phyloP scores from a whole-genome alignment of 2,888 invertebrate genomes.

The Drosophila limbata region DNA sequence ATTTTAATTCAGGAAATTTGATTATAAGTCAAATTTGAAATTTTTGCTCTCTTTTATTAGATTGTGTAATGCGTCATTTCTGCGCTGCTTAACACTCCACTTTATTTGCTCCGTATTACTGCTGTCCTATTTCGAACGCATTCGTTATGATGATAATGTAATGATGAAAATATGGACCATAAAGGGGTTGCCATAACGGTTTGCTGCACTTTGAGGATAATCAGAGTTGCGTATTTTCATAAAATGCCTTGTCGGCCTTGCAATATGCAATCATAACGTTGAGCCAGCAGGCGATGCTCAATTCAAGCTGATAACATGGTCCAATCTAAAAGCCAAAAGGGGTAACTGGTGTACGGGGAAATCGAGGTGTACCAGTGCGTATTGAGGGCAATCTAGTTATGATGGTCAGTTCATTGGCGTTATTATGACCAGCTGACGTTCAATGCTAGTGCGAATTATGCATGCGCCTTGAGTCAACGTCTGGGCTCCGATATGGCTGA shows the following conservation, averaged over 20 bases:
- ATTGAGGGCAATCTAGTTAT: slow-evolving; percentile 42
- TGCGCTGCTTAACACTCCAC: slow-evolving; percentile 35
- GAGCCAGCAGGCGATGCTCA: slow-evolving; percentile 35
- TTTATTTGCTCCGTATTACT: neutral
- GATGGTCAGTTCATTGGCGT: slow-evolving; percentile 55
- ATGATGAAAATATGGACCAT: slow-evolving; percentile 9
- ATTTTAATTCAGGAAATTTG: too few relatives aligned
- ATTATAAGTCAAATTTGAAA: too few relatives aligned
- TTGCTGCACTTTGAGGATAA: slow-evolving; percentile 63
- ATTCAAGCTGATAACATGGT: slow-evolving; percentile 30
- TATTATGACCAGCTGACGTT: slow-evolving; percentile 62
- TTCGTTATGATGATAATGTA: slow-evolving; percentile 38
- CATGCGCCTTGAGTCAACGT: slow-evolving; percentile 64
- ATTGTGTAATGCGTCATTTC: slow-evolving; percentile 31
- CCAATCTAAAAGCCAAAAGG: neutral
- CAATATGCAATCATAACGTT: slow-evolving; percentile 53
- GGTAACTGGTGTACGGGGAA: neutral
- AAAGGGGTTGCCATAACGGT: slow-evolving; percentile 33
- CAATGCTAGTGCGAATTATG: slow-evolving; percentile 70
- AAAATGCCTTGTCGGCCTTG: slow-evolving; percentile 43
- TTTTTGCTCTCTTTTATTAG: too few relatives aligned
- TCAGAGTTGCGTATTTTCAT: slow-evolving; percentile 63
- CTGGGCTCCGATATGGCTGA: slow-evolving; percentile 49
- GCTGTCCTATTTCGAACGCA: neutral
- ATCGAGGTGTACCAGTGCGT: slow-evolving; percentile 20